Evolutionary conservation across 1,140 invertebrate species (phyloP), one percentile per base, ranked within the genome.

Genomic region (Onthophagus taurus): DNA sequence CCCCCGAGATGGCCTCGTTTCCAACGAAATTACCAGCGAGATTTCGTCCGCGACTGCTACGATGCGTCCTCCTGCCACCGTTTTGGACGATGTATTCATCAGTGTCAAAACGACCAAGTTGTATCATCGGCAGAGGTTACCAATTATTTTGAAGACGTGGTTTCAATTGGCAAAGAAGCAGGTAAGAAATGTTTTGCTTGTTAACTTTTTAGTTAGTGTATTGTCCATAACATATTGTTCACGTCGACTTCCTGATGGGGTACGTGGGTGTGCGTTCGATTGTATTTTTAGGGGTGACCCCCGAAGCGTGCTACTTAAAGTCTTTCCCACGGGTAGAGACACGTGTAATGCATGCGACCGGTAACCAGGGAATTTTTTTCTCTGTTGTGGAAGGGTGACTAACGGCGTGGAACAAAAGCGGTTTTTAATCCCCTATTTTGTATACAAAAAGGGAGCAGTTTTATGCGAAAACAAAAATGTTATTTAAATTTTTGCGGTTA

Each of bases 61-160:
- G 50, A 74, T 74, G 55, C 71, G 73, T 53, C 77, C 74, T 49
- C 80, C 77, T 51, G 72, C 77, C 36, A 82, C 81, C 31, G 76
- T 73, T 39, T 70, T 92, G 45, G 74, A 86, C 63, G 89, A 93
- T 65, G 73, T 95, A 52, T 95, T 93, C 68, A 85, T 96, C 61
- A 91, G 87, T 69, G 88, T 96, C 13, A 96, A 96, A 72, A 95
- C 91, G 35, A 92, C 90, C 20, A 81, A 81, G 59, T 78, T 80
- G 66, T 93, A 90, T 69, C 89, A 95, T 64, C 67, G 78, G 45
- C 78, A 80, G 20, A 74, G 92, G 47, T 60, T 96, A 48, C 82
- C 86, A n/a, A 75, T 89, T 43, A 85, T 95, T 54, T 75, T 95
- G 58, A 80, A 83, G 63, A 95, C 91, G 45, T 95, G 92, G 92